These are phyloP conservation scores for Tupaia chinensis DNA, from an alignment of 2,113 vertebrate genomes.

Conservation along the genomic window DNA sequence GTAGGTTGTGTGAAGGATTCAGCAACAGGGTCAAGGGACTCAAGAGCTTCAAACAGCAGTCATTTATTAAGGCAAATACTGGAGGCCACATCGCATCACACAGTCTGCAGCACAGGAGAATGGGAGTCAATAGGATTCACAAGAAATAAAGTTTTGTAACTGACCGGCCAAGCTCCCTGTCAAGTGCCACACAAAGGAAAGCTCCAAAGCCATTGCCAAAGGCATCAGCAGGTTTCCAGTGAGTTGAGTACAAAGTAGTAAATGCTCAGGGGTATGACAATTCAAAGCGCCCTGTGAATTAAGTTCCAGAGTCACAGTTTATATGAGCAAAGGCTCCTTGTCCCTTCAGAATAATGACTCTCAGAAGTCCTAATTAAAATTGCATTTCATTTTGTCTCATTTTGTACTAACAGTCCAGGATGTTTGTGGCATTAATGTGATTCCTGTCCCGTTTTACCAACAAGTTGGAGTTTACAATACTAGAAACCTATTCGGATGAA, in stretches of 20 bases:
- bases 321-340: not conserved
- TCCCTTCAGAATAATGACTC: not conserved
- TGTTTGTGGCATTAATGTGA: not conserved
- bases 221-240: not conserved
- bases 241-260: not conserved
- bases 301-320: not conserved
- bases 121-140: not conserved
- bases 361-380: slow-evolving; percentile 29
- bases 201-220: not conserved
- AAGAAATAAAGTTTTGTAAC: not conserved
- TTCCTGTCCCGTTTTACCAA: not conserved
- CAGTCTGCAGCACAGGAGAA: not conserved
- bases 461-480: not conserved
- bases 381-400: slow-evolving; percentile 39
- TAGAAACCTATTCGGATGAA: not conserved
- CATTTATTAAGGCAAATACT: not conserved
- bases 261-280: not conserved
- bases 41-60: not conserved
- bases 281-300: not conserved
- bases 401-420: not conserved
- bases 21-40: not conserved
- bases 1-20: not conserved
- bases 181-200: slow-evolving; percentile 5
- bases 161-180: not conserved
- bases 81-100: not conserved